phyloP scores from a whole-genome alignment of 2,888 invertebrate species.

The Lysandra bellargus region DNA sequence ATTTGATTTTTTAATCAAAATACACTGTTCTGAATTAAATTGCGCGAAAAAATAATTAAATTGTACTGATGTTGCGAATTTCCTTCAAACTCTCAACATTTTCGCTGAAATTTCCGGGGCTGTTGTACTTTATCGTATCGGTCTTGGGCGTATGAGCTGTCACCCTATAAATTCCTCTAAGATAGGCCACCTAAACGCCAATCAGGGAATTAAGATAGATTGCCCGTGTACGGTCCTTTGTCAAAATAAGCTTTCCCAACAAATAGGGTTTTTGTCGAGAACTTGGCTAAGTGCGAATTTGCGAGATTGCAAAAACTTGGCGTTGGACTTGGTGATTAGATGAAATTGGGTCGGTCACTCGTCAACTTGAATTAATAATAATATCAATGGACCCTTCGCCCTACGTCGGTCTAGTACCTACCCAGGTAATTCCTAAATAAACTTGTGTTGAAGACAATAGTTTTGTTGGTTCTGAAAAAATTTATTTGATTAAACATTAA shows the following conservation, averaged over 20 bases:
- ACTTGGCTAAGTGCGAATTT: background rate
- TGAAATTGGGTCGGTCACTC: background rate
- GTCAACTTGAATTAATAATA: background rate
- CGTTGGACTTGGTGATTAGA: background rate
- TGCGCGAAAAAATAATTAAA: too few relatives aligned
- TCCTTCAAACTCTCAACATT: background rate
- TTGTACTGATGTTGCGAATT: background rate
- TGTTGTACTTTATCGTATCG: conserved; percentile 12
- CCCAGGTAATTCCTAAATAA: too few relatives aligned
- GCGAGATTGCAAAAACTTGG: background rate
- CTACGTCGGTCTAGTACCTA: too few relatives aligned
- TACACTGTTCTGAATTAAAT: too few relatives aligned
- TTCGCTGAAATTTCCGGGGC: background rate
- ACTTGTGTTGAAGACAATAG: too few relatives aligned
- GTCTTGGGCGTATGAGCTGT: conserved; percentile 31
- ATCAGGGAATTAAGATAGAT: conserved; percentile 33
- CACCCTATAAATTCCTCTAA: conserved; percentile 31
- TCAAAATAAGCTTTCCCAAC: background rate
- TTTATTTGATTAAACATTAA: too few relatives aligned
- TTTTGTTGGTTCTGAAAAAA: too few relatives aligned
- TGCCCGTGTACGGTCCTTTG: conserved; percentile 30
- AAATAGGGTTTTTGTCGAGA: conserved; percentile 5
- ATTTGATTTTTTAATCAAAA: too few relatives aligned
- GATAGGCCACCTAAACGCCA: conserved; percentile 32
- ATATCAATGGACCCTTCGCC: background rate